Conservation (phyloP, 2,797 vertebrate genomes). For the Myiothlypis chrysogaster region DNA sequence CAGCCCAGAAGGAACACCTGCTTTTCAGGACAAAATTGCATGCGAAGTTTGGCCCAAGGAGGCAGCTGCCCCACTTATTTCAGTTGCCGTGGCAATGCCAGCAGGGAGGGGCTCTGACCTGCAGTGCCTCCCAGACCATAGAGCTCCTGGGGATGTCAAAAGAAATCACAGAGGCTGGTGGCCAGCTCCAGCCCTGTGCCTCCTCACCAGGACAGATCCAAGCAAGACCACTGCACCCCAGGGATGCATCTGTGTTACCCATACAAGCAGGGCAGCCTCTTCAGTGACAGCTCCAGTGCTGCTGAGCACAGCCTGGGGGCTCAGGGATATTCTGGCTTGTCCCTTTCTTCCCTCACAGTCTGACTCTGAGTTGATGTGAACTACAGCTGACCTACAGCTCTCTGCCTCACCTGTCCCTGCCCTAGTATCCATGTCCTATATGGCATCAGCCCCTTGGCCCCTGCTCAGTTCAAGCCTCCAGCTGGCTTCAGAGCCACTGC, state of each 20-base stretch:
- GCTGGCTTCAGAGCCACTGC: conserved; percentile 62
- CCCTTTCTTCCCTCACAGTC: background rate
- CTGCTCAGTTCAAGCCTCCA: conserved; percentile 39
- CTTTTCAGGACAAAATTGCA: background rate
- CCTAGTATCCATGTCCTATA: conserved; percentile 29
- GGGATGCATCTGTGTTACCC: background rate
- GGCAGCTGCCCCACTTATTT: background rate
- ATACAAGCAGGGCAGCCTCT: background rate
- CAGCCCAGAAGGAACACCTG: background rate
- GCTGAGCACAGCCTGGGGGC: background rate
- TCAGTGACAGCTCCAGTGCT: background rate
- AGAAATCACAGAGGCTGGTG: background rate
- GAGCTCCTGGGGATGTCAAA: background rate
- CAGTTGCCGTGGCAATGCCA: background rate
- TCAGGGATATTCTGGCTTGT: background rate
- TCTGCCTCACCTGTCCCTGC: conserved; percentile 20
- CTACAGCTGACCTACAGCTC: conserved; percentile 29
- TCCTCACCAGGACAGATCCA: background rate
- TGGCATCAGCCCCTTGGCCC: conserved; percentile 43
- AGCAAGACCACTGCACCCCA: background rate
- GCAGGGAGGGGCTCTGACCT: background rate
- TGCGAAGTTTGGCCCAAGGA: background rate
- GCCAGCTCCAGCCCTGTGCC: background rate
- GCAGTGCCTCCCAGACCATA: background rate
- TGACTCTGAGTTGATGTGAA: background rate